phyloP scores from a whole-genome alignment of 2,113 vertebrate species.

The Dunckerocampus dactyliophorus region DNA sequence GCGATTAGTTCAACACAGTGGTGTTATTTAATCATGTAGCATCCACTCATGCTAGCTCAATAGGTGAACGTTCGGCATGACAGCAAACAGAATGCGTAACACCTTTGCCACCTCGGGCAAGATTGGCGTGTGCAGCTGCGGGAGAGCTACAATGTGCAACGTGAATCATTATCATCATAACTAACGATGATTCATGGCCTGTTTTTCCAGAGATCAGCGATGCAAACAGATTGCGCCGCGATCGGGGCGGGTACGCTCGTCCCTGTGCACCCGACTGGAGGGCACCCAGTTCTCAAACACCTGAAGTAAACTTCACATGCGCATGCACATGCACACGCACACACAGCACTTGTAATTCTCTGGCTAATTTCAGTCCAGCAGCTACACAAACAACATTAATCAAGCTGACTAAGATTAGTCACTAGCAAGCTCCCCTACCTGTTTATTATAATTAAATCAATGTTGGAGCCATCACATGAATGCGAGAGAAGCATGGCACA shows the following conservation, averaged over 20 bases:
- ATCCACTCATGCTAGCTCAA: too few species aligned
- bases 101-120: background rate
- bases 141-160: conserved; percentile 7
- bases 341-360: conserved; percentile 36
- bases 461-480: conserved; percentile 43
- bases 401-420: conserved; percentile 68
- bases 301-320: conserved; percentile 25
- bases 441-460: conserved; percentile 71
- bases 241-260: conserved; percentile 21
- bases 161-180: conserved; percentile 53
- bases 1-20: background rate
- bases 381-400: conserved; percentile 69
- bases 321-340: conserved; percentile 6
- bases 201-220: conserved; percentile 51
- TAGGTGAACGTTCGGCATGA: background rate
- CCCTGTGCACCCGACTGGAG: conserved; percentile 40
- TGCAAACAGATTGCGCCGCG: conserved; percentile 47
- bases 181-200: conserved; percentile 72
- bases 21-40: background rate
- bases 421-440: conserved; percentile 51
- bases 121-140: conserved; percentile 7
- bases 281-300: conserved; percentile 32
- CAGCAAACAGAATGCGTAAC: conserved; percentile 10
- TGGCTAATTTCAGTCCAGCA: conserved; percentile 52
- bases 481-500: conserved; percentile 11